Conservation (phyloP, 2,113 vertebrate genomes). For the Amphiprion percula region DNA sequence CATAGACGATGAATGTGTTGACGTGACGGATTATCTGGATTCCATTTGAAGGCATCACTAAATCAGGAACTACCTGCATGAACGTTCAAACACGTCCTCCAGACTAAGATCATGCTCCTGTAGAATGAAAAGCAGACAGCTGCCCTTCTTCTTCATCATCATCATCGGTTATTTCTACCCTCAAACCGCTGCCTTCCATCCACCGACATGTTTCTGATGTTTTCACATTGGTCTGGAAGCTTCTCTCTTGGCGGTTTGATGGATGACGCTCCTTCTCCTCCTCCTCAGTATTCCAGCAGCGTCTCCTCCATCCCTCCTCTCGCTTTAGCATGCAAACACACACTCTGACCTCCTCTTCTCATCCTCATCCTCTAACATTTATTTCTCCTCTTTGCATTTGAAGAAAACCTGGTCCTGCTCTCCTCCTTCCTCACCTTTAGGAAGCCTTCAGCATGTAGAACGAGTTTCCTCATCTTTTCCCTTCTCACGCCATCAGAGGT, state of each 20-base stretch:
- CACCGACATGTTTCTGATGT: too few relatives aligned
- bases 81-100: too few relatives aligned
- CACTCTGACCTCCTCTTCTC: conserved; percentile 47
- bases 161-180: too few relatives aligned
- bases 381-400: conserved; percentile 13
- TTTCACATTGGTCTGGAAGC: too few relatives aligned
- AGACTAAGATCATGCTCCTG: too few relatives aligned
- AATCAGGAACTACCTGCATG: too few relatives aligned
- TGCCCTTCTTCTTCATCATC: too few relatives aligned
- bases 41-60: too few relatives aligned
- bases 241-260: conserved; percentile 34
- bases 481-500: not conserved
- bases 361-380: conserved; percentile 21
- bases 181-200: too few relatives aligned
- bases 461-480: conserved; percentile 11
- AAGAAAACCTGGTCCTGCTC: conserved; percentile 5
- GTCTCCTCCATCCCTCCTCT: conserved; percentile 19
- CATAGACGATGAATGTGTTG: too few relatives aligned
- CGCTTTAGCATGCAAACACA: conserved; percentile 27
- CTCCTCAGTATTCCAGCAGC: conserved; percentile 48
- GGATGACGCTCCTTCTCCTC: conserved; percentile 47
- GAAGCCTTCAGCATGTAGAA: conserved; percentile 33
- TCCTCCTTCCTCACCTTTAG: conserved; percentile 1
- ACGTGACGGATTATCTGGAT: too few relatives aligned
- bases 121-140: too few relatives aligned